Conservation (phyloP, 2,888 invertebrate species). For the Linhomoeus sp. region DNA sequence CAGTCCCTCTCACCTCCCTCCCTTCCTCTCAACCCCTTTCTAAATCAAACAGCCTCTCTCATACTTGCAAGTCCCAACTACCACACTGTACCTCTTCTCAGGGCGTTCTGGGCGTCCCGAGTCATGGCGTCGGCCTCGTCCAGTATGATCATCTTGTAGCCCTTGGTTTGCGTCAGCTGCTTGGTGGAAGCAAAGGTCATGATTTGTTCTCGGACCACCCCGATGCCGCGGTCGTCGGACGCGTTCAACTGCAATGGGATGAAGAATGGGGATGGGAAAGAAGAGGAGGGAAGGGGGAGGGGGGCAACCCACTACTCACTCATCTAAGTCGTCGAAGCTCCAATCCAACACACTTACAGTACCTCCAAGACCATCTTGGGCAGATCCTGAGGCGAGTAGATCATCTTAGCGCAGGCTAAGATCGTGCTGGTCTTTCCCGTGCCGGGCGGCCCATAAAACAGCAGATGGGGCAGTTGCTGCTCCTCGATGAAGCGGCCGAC, state of each 20-base stretch:
- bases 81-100: conserved; percentile 50
- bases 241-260: conserved; percentile 56
- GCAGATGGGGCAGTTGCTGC: conserved; percentile 74
- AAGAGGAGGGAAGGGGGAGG: too few species aligned
- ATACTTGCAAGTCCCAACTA: too few species aligned
- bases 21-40: too few species aligned
- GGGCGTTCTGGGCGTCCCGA: conserved; percentile 94
- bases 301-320: too few species aligned
- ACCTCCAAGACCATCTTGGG: conserved; percentile 64
- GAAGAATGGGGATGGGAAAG: too few species aligned
- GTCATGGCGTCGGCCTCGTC: conserved; percentile 99
- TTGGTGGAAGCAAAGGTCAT: conserved; percentile 56
- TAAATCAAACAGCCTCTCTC: too few species aligned
- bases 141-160: conserved; percentile 63
- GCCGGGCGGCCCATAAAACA: conserved; percentile 95
- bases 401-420: conserved; percentile 72
- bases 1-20: too few species aligned
- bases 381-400: conserved; percentile 71
- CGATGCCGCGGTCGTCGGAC: conserved; percentile 92
- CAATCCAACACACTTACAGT: neutral
- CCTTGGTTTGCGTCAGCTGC: neutral
- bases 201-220: conserved; percentile 76
- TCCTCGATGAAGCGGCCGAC: conserved; percentile 50
- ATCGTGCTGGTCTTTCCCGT: conserved; percentile 97
- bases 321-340: too few species aligned